Conservation (phyloP, 2,797 vertebrate species). For the Argyrosomus regius region DNA sequence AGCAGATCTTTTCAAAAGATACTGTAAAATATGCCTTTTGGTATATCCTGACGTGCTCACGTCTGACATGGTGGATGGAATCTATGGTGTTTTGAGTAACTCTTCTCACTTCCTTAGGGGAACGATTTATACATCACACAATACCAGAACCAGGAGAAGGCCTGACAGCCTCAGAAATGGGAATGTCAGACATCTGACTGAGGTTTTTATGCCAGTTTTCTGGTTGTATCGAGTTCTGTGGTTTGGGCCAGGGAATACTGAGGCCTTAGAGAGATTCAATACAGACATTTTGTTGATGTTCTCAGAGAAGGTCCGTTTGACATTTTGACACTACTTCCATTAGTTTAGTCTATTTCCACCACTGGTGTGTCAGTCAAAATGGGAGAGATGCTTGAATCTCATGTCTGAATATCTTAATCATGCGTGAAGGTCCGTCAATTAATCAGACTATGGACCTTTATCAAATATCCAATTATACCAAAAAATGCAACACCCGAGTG, state of each 20-base stretch:
- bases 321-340: slow-evolving; percentile 89
- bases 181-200: slow-evolving; percentile 77
- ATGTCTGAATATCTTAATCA: slow-evolving; percentile 38
- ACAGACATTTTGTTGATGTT: slow-evolving; percentile 80
- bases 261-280: slow-evolving; percentile 81
- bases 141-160: slow-evolving; percentile 63
- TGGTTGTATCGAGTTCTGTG: slow-evolving; percentile 81
- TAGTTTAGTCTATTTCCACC: slow-evolving; percentile 83
- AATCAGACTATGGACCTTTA: slow-evolving; percentile 38
- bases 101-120: slow-evolving; percentile 76
- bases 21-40: slow-evolving; percentile 54
- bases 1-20: slow-evolving; percentile 48
- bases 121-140: slow-evolving; percentile 74
- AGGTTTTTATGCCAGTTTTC: slow-evolving; percentile 69
- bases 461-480: slow-evolving; percentile 26
- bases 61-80: slow-evolving; percentile 55
- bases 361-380: slow-evolving; percentile 85
- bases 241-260: slow-evolving; percentile 81
- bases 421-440: slow-evolving; percentile 45
- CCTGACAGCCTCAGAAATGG: slow-evolving; percentile 77
- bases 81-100: slow-evolving; percentile 59
- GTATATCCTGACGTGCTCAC: slow-evolving; percentile 37
- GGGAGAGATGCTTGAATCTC: slow-evolving; percentile 29
- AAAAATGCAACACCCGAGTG: slow-evolving; percentile 7
- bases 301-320: slow-evolving; percentile 84